These are phyloP conservation scores for Drosophila picticornis DNA, from an alignment of 2,888 invertebrate genomes.

Conservation along the genomic window DNA sequence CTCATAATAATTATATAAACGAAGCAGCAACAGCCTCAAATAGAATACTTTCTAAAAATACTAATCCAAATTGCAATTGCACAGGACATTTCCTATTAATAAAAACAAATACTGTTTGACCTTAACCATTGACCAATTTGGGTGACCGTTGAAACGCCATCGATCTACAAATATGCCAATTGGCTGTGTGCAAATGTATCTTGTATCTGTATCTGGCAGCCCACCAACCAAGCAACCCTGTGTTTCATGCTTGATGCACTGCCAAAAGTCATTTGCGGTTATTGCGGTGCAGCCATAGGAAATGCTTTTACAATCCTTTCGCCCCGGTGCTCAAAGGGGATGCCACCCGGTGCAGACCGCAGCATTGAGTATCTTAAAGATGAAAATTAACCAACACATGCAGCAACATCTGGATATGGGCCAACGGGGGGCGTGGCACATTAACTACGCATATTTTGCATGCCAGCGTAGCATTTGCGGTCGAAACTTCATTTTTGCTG, in stretches of 20 bases:
- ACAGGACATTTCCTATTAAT: not conserved
- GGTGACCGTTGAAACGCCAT: slow-evolving; percentile 10
- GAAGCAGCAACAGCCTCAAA: not conserved
- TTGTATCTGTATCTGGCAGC: slow-evolving; percentile 26
- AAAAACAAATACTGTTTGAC: not conserved
- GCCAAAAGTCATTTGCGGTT: slow-evolving; percentile 70
- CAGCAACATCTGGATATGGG: slow-evolving; percentile 4
- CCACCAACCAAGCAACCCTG: slow-evolving; percentile 17
- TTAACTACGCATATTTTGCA: slow-evolving; percentile 76
- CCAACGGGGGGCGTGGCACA: slow-evolving; percentile 41
- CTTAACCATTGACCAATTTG: slow-evolving; percentile 19
- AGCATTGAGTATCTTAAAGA: slow-evolving; percentile 78
- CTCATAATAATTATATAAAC: not conserved
- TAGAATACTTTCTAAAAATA: not conserved
- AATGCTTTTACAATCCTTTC: slow-evolving; percentile 62
- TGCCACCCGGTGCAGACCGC: slow-evolving; percentile 51
- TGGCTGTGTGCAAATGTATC: slow-evolving; percentile 15
- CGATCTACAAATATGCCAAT: slow-evolving; percentile 24
- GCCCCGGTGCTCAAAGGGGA: slow-evolving; percentile 40
- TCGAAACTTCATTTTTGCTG: slow-evolving; percentile 69
- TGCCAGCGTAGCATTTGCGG: slow-evolving; percentile 70
- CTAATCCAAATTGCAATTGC: not conserved
- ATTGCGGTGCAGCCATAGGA: slow-evolving; percentile 62
- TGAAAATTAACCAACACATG: slow-evolving; percentile 73
- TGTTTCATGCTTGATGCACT: slow-evolving; percentile 40